Base-by-base conservation (phyloP, 2,113 vertebrate species). In the Eleginops maclovinus region DNA sequence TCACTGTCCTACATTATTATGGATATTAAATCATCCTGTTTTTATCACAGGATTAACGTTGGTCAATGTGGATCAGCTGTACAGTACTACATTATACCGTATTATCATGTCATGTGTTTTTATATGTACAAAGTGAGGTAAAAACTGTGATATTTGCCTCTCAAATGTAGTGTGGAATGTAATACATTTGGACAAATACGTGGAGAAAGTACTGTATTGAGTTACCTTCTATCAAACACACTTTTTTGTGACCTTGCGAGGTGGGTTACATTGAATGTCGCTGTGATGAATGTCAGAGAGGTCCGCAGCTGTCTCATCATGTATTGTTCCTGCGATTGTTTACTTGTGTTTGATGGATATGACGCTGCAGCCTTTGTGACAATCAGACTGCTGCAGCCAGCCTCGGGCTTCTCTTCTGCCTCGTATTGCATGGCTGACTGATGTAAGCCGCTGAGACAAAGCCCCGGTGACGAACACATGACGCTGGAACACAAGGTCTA, bases 381-480 rank as follows among this genome's bases (percentile, higher is more conserved):
- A 74, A 69, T 74, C 16, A 19, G n/a, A 36, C 56, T 14, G 36
- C 72, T 31, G 51, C 72, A 14, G 53, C 4, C 0, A 55, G 64
- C 73, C 15, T 8, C 4, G 21, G 60, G 79, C 50, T 0, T 22
- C 72, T 58, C 54, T 11, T 61, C 36, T 1, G 2, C 2, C n/a
- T 55, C 11, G 5, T 50, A n/a, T 24, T 24, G 53, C 80, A 21
- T 1, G 21, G 61, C 11, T 16, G 3, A 19, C 15, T 69, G 83
- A 86, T 75, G 73, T 46, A 3, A 75, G 50, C 50, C 9, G 28
- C 21, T 40, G 1, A 69, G 82, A 83, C 79, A 75, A 82, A 86
- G 31, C 4, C 56, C 47, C 2, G 49, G 62, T 76, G 85, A 89
- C 15, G 9, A 78, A 65, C 79, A 63, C 75, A 77, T 70, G 87